phyloP scores from a whole-genome alignment of 2,888 invertebrate species.

The Philopedon plagiatum region DNA sequence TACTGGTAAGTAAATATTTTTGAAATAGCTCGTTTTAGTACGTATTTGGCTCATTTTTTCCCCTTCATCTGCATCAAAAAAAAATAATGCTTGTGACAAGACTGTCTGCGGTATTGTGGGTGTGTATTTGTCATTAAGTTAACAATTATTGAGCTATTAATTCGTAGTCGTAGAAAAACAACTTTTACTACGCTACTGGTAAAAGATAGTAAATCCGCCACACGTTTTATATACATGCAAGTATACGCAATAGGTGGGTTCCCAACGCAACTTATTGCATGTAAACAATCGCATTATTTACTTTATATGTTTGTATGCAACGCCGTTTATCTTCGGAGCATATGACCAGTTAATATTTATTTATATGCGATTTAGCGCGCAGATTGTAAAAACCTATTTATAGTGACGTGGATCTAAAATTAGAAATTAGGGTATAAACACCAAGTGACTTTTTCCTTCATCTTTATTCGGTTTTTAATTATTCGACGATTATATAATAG shows the following conservation, averaged over 20 bases:
- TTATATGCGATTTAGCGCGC: conserved; percentile 20
- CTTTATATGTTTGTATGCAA: conserved; percentile 47
- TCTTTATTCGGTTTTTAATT: too few species aligned
- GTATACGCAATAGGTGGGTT: conserved; percentile 54
- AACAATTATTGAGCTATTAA: too few species aligned
- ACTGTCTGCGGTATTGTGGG: too few species aligned
- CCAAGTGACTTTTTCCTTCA: too few species aligned
- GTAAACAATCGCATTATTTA: conserved; percentile 55
- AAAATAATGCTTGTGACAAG: too few species aligned
- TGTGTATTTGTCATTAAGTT: too few species aligned
- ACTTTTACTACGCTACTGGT: background rate
- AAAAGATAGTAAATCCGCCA: conserved; percentile 10
- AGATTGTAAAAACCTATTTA: background rate
- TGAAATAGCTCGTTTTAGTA: too few species aligned
- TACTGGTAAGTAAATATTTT: too few species aligned
- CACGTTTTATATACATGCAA: conserved; percentile 21
- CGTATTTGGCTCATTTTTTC: too few species aligned
- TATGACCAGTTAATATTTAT: conserved; percentile 38
- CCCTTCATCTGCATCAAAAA: too few species aligned
- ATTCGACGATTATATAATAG: too few species aligned
- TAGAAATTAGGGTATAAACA: conserved; percentile 6
- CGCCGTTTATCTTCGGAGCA: conserved; percentile 41
- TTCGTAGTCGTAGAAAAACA: too few species aligned
- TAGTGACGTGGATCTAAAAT: conserved; percentile 5
- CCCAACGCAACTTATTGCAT: conserved; percentile 55